Evolutionary conservation across 2,113 vertebrate species (phyloP), one percentile per base, ranked within the genome.

Genomic region (Verasper variegatus): DNA sequence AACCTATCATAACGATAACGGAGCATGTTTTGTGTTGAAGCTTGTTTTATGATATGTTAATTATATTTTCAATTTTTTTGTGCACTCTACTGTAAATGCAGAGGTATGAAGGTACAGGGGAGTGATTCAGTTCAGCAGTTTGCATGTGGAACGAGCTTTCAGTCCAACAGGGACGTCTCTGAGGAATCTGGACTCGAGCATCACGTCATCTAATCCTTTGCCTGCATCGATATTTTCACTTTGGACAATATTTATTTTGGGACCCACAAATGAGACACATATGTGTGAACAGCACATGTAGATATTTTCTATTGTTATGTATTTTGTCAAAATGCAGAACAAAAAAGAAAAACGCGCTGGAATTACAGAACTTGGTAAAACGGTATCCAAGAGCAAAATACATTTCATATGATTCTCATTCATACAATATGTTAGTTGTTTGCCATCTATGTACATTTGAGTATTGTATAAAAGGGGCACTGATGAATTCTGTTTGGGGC

Each of bases 251-350:
- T 72, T 91, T 84, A 11, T 47, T 87, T 77, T 68, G 47, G 71
- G 74, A 85, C 71, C 72, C 67, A 79, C 67, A 76, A 77, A 82
- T 75, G 76, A 85, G 56, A 85, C 66, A 56, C 68, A 58, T 74
- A 55, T 78, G 86, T 80, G 93, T 91, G 85, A 94, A 93, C 94
- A 94, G 90, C 94, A 95, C 91, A 93, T 96, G 95, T 95, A 96
- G 94, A 96, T 96, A 94, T 94, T 89, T 87, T 93, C 90, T 93
- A 91, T 89, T 91, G 82, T 94, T 90, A 87, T 90, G 92, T 93
- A 86, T 92, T 82, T 90, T 92, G 83, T 87, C 78, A 88, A 83
- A 80, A 65, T 82, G 81, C 78, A 76, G 70, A 78, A 80, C 90
- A 86, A n/a, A 81, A 90, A 86, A 27, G 68, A 77, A 80, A 89